Evolutionary conservation across 2,113 vertebrate genomes (phyloP).

Genomic region (Gymnarchus niloticus): DNA sequence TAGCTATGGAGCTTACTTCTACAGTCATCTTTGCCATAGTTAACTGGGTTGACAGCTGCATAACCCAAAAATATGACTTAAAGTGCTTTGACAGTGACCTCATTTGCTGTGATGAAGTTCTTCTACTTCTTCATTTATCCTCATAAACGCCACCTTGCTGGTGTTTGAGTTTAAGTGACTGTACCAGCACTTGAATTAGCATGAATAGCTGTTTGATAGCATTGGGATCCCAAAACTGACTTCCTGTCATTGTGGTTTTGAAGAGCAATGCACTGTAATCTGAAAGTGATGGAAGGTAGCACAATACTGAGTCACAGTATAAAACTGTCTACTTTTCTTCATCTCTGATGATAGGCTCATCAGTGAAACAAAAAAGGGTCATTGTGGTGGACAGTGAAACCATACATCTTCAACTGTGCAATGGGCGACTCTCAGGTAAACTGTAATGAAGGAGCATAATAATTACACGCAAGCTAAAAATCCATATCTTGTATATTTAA

Average conservation of each 20-base stretch:
- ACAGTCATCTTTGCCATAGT: neutral
- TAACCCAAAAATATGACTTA: neutral
- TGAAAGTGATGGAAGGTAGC: neutral
- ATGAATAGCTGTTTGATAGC: neutral
- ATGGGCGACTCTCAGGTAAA: neutral
- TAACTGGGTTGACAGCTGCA: slow-evolving; percentile 4
- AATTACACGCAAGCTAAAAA: neutral
- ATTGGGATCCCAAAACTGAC: neutral
- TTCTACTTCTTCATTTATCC: neutral
- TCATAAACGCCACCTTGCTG: neutral
- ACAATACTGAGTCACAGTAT: neutral
- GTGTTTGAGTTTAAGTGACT: slow-evolving; percentile 1
- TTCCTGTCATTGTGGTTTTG: neutral
- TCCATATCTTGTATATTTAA: neutral
- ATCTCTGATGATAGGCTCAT: neutral
- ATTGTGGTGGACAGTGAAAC: neutral
- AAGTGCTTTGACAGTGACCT: neutral
- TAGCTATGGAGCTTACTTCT: neutral
- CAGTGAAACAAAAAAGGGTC: neutral
- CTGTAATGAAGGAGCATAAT: neutral
- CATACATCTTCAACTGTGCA: neutral
- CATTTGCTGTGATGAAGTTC: neutral
- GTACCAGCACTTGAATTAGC: neutral
- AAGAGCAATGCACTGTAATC: neutral
- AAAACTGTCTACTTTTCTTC: neutral